phyloP scores from a whole-genome alignment of 2,888 invertebrate species.

The Achlya flavicornis region DNA sequence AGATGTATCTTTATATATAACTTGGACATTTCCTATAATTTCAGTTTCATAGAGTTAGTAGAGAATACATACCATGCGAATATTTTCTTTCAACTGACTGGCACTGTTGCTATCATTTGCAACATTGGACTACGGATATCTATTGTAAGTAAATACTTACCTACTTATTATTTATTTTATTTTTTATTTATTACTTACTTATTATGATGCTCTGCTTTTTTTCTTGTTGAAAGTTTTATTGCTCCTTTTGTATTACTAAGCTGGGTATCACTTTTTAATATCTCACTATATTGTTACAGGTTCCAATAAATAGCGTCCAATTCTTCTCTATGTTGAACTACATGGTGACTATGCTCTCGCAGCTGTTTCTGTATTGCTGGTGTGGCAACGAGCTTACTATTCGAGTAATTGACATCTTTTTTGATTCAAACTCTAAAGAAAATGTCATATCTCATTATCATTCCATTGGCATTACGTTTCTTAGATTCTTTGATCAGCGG shows the following conservation, averaged over 20 bases:
- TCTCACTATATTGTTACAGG: constrained; percentile 42
- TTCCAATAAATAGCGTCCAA: constrained; percentile 65
- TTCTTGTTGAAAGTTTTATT: background rate
- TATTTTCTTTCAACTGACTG: constrained; percentile 81
- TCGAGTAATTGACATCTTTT: constrained; percentile 44
- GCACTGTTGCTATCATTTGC: constrained; percentile 75
- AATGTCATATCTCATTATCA: background rate
- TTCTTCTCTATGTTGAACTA: constrained; percentile 73
- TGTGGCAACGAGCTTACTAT: constrained; percentile 79
- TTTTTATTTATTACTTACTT: too few relatives aligned
- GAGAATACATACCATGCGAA: constrained; percentile 78
- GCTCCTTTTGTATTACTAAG: background rate
- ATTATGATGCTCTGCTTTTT: too few relatives aligned
- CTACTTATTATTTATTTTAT: too few relatives aligned
- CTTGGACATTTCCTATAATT: background rate
- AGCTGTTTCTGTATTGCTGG: constrained; percentile 81
- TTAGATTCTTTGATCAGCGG: too few relatives aligned
- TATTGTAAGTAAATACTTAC: constrained; percentile 52
- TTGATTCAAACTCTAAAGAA: background rate
- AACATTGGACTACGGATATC: constrained; percentile 72
- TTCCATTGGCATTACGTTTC: too few relatives aligned
- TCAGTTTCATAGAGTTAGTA: constrained; percentile 72
- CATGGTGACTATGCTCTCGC: constrained; percentile 79
- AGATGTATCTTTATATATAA: background rate
- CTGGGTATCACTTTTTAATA: too few relatives aligned